phyloP scores from a whole-genome alignment of 1,140 invertebrate species.

The Pomacea maculata region DNA sequence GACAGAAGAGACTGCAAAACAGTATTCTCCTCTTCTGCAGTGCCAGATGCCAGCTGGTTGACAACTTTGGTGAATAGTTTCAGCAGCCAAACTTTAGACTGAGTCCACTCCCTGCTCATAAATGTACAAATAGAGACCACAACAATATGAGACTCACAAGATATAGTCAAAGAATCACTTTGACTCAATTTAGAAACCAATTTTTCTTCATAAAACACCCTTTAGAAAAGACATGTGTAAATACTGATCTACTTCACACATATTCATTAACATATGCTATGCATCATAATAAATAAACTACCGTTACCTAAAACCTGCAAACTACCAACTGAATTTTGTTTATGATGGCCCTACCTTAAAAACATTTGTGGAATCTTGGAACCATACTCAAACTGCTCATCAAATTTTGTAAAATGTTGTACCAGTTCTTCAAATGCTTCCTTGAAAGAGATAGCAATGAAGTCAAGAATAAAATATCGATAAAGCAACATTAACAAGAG shows the following conservation, averaged over 20 bases:
- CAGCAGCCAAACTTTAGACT: conserved; percentile 38
- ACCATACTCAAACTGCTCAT: conserved; percentile 58
- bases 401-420: conserved; percentile 50
- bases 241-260: too few relatives aligned
- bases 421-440: conserved; percentile 39
- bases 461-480: too few relatives aligned
- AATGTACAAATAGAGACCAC: neutral
- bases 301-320: too few relatives aligned
- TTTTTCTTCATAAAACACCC: too few relatives aligned
- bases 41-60: neutral
- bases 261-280: too few relatives aligned
- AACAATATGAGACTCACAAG: too few relatives aligned
- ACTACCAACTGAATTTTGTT: too few relatives aligned
- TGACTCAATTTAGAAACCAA: too few relatives aligned
- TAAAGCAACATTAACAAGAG: too few relatives aligned
- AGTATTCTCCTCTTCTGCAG: conserved; percentile 25
- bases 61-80: conserved; percentile 30
- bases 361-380: conserved; percentile 47
- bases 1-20: conserved; percentile 36
- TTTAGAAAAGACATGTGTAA: too few relatives aligned
- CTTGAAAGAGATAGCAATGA: conserved; percentile 35
- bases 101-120: conserved; percentile 36
- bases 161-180: too few relatives aligned
- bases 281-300: too few relatives aligned
- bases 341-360: conserved; percentile 27